These are phyloP conservation scores for Bombus confusus DNA, from an alignment of 1,140 invertebrate species.

Conservation along the genomic window DNA sequence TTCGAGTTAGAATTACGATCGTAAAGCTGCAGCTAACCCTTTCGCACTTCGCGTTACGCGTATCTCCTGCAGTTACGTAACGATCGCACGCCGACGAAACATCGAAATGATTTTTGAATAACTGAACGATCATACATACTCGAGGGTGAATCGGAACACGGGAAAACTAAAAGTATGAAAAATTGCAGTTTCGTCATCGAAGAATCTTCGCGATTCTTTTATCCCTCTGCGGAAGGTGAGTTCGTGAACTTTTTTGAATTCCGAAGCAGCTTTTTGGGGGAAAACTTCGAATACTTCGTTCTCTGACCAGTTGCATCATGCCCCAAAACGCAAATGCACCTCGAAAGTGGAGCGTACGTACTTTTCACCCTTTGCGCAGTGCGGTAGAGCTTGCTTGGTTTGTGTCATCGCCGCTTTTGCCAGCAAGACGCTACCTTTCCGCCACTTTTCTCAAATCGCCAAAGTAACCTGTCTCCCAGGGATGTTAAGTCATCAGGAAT, in stretches of 20 bases:
- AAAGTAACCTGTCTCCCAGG: slow-evolving; percentile 10
- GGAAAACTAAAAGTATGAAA: background rate
- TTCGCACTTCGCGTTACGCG: fast-evolving
- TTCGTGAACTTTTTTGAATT: background rate
- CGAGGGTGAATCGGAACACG: background rate
- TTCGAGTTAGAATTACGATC: too few species aligned
- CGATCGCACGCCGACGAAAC: too few species aligned
- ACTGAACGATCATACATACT: too few species aligned
- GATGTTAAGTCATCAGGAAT: slow-evolving; percentile 12
- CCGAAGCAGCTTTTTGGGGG: background rate
- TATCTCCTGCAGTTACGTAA: too few species aligned
- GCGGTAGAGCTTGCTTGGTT: slow-evolving; percentile 29
- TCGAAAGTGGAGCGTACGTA: slow-evolving; percentile 36
- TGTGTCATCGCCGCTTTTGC: background rate
- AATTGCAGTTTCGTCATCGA: background rate
- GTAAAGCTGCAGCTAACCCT: too few species aligned
- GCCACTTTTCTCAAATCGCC: background rate
- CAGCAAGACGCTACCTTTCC: slow-evolving; percentile 10
- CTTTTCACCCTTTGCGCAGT: slow-evolving; percentile 44
- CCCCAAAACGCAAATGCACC: slow-evolving; percentile 27
- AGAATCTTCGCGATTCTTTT: background rate
- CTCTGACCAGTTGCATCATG: background rate
- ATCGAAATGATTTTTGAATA: too few species aligned
- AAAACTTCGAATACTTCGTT: background rate
- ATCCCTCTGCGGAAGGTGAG: background rate